Evolutionary conservation across 2,113 vertebrate genomes (phyloP).

Genomic region (Sorex fumeus): DNA sequence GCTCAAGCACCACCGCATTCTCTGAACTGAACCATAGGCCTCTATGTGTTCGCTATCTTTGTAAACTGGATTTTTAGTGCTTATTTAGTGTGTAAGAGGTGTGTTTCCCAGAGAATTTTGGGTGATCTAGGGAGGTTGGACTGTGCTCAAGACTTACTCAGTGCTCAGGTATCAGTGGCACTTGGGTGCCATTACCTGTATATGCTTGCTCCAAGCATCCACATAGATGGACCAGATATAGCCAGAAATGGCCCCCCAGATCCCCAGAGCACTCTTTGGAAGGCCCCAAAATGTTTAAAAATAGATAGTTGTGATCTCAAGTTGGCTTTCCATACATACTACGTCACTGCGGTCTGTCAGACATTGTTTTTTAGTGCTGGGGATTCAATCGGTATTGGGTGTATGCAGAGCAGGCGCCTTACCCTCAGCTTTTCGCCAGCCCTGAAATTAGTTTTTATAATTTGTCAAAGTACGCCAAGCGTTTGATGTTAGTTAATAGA

Average conservation of each 20-base stretch:
- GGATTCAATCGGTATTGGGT: too few relatives aligned
- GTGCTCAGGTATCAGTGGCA: background rate
- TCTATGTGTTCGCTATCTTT: background rate
- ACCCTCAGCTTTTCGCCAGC: too few relatives aligned
- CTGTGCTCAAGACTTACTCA: background rate
- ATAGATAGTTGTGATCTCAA: background rate
- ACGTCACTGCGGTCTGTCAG: background rate
- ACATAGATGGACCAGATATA: too few relatives aligned
- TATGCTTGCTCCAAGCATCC: too few relatives aligned
- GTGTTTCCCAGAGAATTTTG: background rate
- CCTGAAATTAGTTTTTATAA: background rate
- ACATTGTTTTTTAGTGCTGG: background rate
- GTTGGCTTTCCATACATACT: slow-evolving; percentile 1
- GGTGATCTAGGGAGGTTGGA: too few relatives aligned
- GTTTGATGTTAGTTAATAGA: slow-evolving; percentile 37
- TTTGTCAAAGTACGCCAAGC: background rate
- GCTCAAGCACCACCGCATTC: too few relatives aligned
- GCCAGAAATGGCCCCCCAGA: too few relatives aligned
- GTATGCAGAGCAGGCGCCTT: too few relatives aligned
- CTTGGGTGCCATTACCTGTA: too few relatives aligned
- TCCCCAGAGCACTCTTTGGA: too few relatives aligned
- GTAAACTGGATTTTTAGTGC: slow-evolving; percentile 8
- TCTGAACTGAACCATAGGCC: too few relatives aligned
- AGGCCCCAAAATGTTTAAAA: background rate
- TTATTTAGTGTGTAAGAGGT: slow-evolving; percentile 44